Percentiles rank a stretch among this genome's conserved stretches.
Conservation (phyloP, 2,797 vertebrate genomes). For the Rhinella marina region DNA sequence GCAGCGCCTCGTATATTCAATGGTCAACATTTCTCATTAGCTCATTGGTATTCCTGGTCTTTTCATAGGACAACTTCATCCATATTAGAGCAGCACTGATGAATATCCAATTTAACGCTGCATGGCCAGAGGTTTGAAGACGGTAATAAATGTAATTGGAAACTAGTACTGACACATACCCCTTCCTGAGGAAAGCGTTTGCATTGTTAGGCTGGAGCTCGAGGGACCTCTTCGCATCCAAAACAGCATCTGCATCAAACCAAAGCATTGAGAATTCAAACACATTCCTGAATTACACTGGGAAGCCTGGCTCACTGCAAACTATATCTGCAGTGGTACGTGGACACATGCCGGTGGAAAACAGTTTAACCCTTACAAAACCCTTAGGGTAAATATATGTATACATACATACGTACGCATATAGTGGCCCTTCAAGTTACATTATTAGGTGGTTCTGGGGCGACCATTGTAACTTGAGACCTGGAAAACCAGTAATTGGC, state of each 20-base stretch:
- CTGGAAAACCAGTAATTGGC: no score
- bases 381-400: not conserved
- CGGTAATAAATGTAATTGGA: slow-evolving; percentile 63
- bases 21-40: slow-evolving; percentile 34
- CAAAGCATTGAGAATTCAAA: slow-evolving; percentile 63
- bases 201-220: slow-evolving; percentile 75
- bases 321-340: slow-evolving; percentile 60
- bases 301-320: slow-evolving; percentile 54
- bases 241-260: slow-evolving; percentile 74
- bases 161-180: slow-evolving; percentile 70
- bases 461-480: no score
- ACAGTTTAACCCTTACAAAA: not conserved
- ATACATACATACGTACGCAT: not conserved
- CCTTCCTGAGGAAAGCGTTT: slow-evolving; percentile 77
- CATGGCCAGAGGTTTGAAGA: slow-evolving; percentile 59
- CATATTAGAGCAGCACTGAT: slow-evolving; percentile 61
- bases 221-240: slow-evolving; percentile 77
- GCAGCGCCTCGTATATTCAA: not conserved
- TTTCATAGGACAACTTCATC: slow-evolving; percentile 61
- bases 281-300: slow-evolving; percentile 54
- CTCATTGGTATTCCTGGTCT: slow-evolving; percentile 57
- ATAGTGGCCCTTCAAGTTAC: no score
- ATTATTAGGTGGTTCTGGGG: no score
- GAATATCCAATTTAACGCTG: slow-evolving; percentile 63
- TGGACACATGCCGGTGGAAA: slow-evolving; percentile 42